These are phyloP conservation scores for Doryteuthis pealeii DNA, from an alignment of 1,140 invertebrate species.

Conservation along the genomic window DNA sequence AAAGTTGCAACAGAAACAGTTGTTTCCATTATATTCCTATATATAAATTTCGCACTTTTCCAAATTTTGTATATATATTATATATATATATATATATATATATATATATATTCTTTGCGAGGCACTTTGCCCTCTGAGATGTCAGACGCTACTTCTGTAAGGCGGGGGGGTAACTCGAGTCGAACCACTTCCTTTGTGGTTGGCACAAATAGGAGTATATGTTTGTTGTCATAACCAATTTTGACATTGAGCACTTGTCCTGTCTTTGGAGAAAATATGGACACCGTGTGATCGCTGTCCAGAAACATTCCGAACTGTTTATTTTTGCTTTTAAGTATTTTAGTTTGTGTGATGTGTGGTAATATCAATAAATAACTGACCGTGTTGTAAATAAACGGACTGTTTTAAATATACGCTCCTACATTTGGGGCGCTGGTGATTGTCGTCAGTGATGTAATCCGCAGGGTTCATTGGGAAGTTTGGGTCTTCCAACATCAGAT, in stretches of 20 bases:
- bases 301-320: background rate
- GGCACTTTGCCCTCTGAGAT: constrained; percentile 18
- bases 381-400: no score
- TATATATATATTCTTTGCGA: constrained; percentile 31
- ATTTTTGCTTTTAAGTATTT: background rate
- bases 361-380: no score
- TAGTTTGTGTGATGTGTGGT: background rate
- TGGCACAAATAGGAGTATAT: constrained; percentile 10
- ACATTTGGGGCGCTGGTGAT: no score
- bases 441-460: no score
- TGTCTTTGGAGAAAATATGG: constrained; percentile 9
- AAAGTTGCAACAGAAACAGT: no score
- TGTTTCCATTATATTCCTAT: no score
- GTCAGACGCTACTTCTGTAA: background rate
- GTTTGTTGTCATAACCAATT: background rate
- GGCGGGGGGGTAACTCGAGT: constrained; percentile 3
- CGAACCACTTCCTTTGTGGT: constrained; percentile 6
- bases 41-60: no score
- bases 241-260: constrained; percentile 5
- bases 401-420: no score
- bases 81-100: no score
- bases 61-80: no score
- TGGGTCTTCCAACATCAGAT: no score
- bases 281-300: background rate
- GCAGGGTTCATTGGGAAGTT: no score